phyloP scores from a whole-genome alignment of 2,888 invertebrate genomes.

The Phyllotreta cruciferae region DNA sequence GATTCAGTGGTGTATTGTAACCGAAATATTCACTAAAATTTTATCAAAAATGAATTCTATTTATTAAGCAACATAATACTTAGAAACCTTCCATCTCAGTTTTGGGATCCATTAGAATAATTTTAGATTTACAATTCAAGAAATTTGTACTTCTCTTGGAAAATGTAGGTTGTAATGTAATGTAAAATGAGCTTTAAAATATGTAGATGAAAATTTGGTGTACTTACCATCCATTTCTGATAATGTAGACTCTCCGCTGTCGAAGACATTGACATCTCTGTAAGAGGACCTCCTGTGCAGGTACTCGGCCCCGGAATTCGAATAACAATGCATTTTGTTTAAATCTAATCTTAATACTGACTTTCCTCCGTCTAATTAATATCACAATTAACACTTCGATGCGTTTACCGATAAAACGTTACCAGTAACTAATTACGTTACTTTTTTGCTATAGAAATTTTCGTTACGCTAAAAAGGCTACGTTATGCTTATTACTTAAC shows the following conservation, averaged over 20 bases:
- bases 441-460: neutral
- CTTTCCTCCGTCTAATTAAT: no score
- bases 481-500: neutral
- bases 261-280: conserved; percentile 48
- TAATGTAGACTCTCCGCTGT: conserved; percentile 58
- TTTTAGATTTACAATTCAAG: neutral
- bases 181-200: neutral
- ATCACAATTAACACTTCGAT: conserved; percentile 43
- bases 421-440: conserved; percentile 1
- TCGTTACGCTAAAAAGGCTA: neutral
- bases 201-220: neutral
- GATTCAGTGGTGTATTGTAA: no score
- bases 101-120: no score
- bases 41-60: no score
- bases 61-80: no score
- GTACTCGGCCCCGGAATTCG: conserved; percentile 44
- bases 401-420: conserved; percentile 13
- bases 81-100: no score
- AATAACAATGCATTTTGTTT: conserved; percentile 54
- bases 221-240: conserved; percentile 58
- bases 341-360: neutral
- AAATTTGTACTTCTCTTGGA: neutral
- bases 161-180: conserved; percentile 1
- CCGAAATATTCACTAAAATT: no score
- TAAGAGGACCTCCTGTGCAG: conserved; percentile 52